These are phyloP conservation scores for Steinernema feltiae DNA, from an alignment of 1,140 invertebrate species.

Conservation along the genomic window DNA sequence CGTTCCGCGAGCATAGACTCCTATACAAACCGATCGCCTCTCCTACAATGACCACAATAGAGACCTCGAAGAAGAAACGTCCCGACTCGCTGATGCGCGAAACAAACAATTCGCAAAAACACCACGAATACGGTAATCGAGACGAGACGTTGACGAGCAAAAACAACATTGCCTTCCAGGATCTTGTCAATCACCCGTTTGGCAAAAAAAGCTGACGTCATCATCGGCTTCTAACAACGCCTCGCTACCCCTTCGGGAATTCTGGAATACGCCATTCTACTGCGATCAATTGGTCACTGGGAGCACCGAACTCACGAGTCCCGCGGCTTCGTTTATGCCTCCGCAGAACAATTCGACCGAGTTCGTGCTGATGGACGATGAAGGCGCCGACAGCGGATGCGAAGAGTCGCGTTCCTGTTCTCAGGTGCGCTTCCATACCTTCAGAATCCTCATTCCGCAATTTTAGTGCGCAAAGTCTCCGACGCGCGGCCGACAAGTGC, in stretches of 20 bases:
- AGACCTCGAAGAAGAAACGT: neutral
- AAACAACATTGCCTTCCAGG: constrained; percentile 16
- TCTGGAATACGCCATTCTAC: neutral
- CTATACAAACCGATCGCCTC: constrained; percentile 3
- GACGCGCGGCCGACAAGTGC: neutral
- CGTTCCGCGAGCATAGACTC: neutral
- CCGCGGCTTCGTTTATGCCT: constrained; percentile 20
- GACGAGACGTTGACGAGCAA: too few species aligned
- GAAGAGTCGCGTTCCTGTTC: constrained; percentile 19
- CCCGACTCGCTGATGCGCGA: constrained; percentile 14
- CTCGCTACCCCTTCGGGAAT: constrained; percentile 1
- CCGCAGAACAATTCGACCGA: constrained; percentile 2
- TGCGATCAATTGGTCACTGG: neutral
- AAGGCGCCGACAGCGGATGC: constrained; percentile 31
- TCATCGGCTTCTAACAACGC: neutral
- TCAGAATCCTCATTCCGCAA: neutral
- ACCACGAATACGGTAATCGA: constrained; percentile 4
- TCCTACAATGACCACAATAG: constrained; percentile 11
- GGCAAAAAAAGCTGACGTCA: constrained; percentile 32
- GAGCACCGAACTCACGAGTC: neutral
- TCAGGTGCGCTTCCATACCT: neutral
- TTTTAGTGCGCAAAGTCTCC: constrained; percentile 7
- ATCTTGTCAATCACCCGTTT: constrained; percentile 28
- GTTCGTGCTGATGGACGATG: constrained; percentile 17
- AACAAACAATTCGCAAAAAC: constrained; percentile 17